Percentiles rank a stretch among this genome's conserved stretches.
These are phyloP conservation scores for zebrafish (Danio rerio) DNA, from an alignment of 2,113 vertebrate genomes.

Conservation along the genomic window GRCz12tu NC_133182.1:78708501-78709000, in stretches of 20 bases:
- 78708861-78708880: slow-evolving; percentile 1
- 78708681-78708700: neutral
- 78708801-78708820: neutral
- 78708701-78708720: neutral
- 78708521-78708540: neutral
- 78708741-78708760: neutral
- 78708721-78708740: slow-evolving; percentile 15
- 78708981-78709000: no score
- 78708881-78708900: neutral
- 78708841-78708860: slow-evolving; percentile 23
- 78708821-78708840: slow-evolving; percentile 1
- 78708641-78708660: neutral
- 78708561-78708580: neutral
- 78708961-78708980: no score
- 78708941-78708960: neutral
- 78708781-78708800: neutral
- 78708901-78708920: slow-evolving; percentile 4
- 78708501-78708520: neutral
- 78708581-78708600: neutral
- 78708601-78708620: neutral
- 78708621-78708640: neutral
- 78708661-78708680: neutral
- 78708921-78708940: neutral
- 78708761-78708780: slow-evolving; percentile 2
- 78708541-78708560: neutral